These are phyloP conservation scores for Epirrhoe alternata DNA, from an alignment of 2,888 invertebrate genomes.

Conservation along the genomic window DNA sequence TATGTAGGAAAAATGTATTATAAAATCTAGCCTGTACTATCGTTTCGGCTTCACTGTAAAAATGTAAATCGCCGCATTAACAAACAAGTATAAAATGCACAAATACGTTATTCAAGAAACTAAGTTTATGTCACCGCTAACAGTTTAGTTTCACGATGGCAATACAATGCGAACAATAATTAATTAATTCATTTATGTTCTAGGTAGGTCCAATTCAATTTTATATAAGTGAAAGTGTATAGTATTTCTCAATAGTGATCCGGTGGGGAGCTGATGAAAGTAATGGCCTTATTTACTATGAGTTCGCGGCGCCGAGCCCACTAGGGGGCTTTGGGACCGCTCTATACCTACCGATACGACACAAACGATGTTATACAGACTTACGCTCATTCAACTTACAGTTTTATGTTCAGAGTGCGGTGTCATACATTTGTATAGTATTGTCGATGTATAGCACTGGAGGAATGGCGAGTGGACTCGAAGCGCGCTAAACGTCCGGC, in stretches of 20 bases:
- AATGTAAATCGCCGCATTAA: slow-evolving; percentile 72
- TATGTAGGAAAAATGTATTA: slow-evolving; percentile 74
- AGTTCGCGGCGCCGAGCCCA: slow-evolving; percentile 34
- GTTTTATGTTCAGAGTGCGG: background rate
- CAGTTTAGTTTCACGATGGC: slow-evolving; percentile 57
- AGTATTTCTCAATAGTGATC: slow-evolving; percentile 72
- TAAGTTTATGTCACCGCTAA: slow-evolving; percentile 59
- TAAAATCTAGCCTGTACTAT: slow-evolving; percentile 70
- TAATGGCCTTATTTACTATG: slow-evolving; percentile 76
- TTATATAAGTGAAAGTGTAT: slow-evolving; percentile 82
- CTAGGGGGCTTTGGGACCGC: slow-evolving; percentile 4
- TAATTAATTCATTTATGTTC: slow-evolving; percentile 67
- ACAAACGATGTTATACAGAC: background rate
- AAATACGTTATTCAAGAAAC: slow-evolving; percentile 59
- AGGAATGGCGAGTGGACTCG: slow-evolving; percentile 7
- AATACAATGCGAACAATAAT: slow-evolving; percentile 79
- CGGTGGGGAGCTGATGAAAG: slow-evolving; percentile 61
- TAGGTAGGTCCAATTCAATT: slow-evolving; percentile 83
- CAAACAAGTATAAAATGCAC: slow-evolving; percentile 76
- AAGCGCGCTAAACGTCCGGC: slow-evolving; percentile 29
- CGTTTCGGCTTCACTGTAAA: slow-evolving; percentile 73
- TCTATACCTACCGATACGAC: slow-evolving; percentile 7
- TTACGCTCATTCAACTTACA: background rate
- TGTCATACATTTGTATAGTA: background rate
- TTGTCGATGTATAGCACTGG: background rate